These are phyloP conservation scores for Agapornis roseicollis DNA, from an alignment of 2,113 vertebrate species.

Conservation along the genomic window DNA sequence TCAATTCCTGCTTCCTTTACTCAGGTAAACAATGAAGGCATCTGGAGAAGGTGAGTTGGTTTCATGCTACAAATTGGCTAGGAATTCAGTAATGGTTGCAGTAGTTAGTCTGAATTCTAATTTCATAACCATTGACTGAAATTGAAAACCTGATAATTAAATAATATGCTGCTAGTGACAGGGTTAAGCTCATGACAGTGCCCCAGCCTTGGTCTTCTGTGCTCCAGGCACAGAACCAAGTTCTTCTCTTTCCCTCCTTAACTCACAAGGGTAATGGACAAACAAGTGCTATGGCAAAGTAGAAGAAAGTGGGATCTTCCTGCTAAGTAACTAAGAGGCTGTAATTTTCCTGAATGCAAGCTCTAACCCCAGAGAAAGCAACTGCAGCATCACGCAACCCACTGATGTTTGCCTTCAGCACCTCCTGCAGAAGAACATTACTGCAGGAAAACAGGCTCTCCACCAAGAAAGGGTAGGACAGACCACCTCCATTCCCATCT, in stretches of 20 bases:
- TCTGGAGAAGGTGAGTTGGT: not conserved
- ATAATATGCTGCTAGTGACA: not conserved
- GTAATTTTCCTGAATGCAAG: not conserved
- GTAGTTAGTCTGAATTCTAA: not conserved
- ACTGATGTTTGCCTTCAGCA: not conserved
- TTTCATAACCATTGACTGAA: not conserved
- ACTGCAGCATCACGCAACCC: not conserved
- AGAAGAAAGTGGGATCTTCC: not conserved
- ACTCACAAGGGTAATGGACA: not conserved
- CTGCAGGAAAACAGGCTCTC: not conserved
- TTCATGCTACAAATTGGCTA: not conserved
- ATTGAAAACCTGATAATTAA: not conserved
- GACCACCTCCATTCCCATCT: not conserved
- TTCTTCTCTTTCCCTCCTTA: not conserved
- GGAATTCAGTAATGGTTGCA: not conserved
- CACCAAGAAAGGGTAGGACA: not conserved
- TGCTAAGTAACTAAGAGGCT: not conserved
- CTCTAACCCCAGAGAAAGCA: not conserved
- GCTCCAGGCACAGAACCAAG: not conserved
- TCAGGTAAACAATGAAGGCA: not conserved
- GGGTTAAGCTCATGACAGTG: not conserved
- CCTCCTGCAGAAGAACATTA: not conserved
- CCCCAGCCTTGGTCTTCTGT: not conserved
- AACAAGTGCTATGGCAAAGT: not conserved
- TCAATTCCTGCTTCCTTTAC: not conserved